These are phyloP conservation scores for Drosophila bunnanda DNA, from an alignment of 2,888 invertebrate genomes.

Conservation along the genomic window DNA sequence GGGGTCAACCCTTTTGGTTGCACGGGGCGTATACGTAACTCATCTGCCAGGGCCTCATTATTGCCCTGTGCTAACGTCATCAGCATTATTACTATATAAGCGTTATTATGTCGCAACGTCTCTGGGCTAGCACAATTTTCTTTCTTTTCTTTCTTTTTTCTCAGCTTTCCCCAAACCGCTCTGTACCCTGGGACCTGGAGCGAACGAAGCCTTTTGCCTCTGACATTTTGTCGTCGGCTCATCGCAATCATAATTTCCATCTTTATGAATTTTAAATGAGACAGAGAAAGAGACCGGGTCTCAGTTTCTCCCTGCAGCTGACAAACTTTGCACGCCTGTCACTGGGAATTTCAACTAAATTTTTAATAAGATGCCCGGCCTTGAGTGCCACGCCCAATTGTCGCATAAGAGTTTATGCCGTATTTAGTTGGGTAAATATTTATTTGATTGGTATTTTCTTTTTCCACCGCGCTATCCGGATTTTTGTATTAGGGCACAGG, in stretches of 20 bases:
- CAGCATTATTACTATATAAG: conserved; percentile 67
- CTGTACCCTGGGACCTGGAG: conserved; percentile 11
- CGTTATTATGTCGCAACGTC: conserved; percentile 59
- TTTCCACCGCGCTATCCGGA: conserved; percentile 33
- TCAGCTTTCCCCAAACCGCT: neutral
- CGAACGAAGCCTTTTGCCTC: conserved; percentile 46
- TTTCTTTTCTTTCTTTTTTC: conserved; percentile 17
- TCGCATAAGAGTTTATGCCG: conserved; percentile 60
- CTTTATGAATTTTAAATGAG: conserved; percentile 81
- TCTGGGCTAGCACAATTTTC: conserved; percentile 14
- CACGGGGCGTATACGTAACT: conserved; percentile 62
- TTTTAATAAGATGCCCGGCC: conserved; percentile 67
- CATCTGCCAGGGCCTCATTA: conserved; percentile 35
- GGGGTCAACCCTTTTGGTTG: conserved; percentile 54
- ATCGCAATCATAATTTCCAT: conserved; percentile 80
- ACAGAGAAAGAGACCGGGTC: conserved; percentile 38
- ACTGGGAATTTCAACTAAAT: conserved; percentile 72
- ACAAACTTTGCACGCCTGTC: conserved; percentile 65
- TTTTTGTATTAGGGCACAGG: conserved; percentile 59
- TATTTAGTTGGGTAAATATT: conserved; percentile 80
- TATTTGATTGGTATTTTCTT: conserved; percentile 77
- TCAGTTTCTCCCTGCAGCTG: conserved; percentile 35
- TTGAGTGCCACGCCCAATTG: conserved; percentile 51
- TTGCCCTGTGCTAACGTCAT: conserved; percentile 47
- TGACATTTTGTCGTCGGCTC: conserved; percentile 78